A percentile compares a stretch with the other conserved stretches of the same genome.
Evolutionary conservation across 1,140 invertebrate genomes (phyloP).

Genomic region (Heliconius himera): DNA sequence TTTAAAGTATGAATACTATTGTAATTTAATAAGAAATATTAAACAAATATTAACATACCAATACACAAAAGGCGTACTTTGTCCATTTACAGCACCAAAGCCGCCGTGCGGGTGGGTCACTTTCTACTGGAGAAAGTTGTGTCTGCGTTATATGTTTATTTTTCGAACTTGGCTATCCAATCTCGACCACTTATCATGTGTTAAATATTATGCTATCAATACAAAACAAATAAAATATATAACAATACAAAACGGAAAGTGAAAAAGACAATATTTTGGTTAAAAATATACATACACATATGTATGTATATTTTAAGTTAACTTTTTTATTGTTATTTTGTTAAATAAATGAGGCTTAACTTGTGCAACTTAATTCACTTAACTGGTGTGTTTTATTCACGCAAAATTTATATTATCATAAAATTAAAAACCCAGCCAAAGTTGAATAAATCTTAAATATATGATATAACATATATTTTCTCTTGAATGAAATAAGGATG

Average conservation of each 20-base stretch:
- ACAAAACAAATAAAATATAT: neutral
- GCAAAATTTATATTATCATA: neutral
- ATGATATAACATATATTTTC: neutral
- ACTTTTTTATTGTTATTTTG: neutral
- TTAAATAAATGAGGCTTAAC: neutral
- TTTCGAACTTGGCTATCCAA: constrained; percentile 43
- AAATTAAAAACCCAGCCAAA: neutral
- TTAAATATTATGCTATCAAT: constrained; percentile 30
- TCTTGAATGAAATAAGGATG: neutral
- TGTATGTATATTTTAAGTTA: neutral
- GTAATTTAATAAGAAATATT: too few relatives aligned
- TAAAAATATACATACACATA: too few relatives aligned
- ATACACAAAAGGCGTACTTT: constrained; percentile 36
- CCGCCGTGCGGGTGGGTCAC: constrained; percentile 67
- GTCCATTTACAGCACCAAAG: constrained; percentile 42
- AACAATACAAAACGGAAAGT: constrained; percentile 27
- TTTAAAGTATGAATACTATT: too few relatives aligned
- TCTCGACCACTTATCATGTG: constrained; percentile 40
- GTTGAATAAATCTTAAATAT: neutral
- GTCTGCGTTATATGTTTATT: constrained; percentile 58
- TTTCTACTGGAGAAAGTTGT: constrained; percentile 77
- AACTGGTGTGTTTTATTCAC: too few relatives aligned
- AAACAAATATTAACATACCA: constrained; percentile 36
- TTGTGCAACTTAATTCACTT: too few relatives aligned
- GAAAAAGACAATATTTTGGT: too few relatives aligned